These are phyloP conservation scores for Lichenostomus cassidix DNA, from an alignment of 2,113 vertebrate genomes.

Conservation along the genomic window DNA sequence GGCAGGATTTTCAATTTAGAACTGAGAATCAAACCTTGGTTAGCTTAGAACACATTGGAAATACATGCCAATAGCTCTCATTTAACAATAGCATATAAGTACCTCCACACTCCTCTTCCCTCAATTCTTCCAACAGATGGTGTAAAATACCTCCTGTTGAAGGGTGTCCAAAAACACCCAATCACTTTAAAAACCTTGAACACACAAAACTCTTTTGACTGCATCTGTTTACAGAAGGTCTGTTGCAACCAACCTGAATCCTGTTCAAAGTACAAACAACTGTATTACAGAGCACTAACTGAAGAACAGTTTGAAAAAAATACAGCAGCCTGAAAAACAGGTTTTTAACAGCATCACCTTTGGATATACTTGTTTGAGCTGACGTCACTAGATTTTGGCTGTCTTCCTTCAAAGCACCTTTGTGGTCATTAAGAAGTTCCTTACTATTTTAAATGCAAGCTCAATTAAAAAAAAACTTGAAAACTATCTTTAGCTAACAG, in stretches of 20 bases:
- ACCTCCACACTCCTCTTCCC: not conserved
- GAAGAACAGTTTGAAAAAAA: not conserved
- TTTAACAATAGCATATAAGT: not conserved
- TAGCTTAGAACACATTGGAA: not conserved
- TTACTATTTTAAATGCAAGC: not conserved
- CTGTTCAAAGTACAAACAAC: constrained; percentile 6
- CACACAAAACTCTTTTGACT: not conserved
- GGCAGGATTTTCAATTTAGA: not conserved
- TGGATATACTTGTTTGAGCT: constrained; percentile 47
- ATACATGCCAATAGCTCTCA: not conserved
- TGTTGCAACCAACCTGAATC: constrained; percentile 12
- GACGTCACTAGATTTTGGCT: not conserved
- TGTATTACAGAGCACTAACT: not conserved
- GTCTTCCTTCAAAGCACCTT: constrained; percentile 23
- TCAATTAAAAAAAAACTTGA: not conserved
- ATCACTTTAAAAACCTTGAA: not conserved
- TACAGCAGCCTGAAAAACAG: constrained; percentile 42
- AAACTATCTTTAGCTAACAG: not conserved
- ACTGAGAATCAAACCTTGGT: not conserved
- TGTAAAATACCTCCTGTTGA: not conserved
- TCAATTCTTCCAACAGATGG: not conserved
- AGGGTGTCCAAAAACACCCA: not conserved
- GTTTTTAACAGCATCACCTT: constrained; percentile 52
- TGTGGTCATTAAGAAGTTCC: constrained; percentile 16
- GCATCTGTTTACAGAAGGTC: not conserved